Base-by-base conservation (phyloP, 2,797 vertebrate genomes). In the Valencia hispanica region DNA sequence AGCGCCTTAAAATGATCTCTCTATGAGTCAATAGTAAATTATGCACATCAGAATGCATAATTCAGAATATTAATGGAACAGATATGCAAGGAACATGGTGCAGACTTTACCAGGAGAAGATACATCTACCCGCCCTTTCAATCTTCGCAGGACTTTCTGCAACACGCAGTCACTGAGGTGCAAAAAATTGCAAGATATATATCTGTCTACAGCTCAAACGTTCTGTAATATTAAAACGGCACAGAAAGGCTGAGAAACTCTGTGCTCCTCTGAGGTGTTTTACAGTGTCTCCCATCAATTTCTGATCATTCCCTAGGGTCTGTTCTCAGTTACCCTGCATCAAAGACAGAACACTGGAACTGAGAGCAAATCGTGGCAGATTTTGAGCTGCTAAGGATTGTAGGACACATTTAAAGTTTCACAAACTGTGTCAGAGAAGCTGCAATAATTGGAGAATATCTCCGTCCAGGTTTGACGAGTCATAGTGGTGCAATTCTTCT, bases 31-130 rank as follows among this genome's bases (percentile, higher is more conserved):
- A 47, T 70, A 85, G 84, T 89, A 77, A 89, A 65, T 92, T 84
- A 92, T 91, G 91, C 81, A 88, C 92, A 77, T 74, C 48, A 70
- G 78, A 78, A 84, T 93, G 69, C 81, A 92, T 92, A 80, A 92
- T 91, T 90, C 70, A 91, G 87, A 89, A 85, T 90, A 90, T 84
- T 72, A 74, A 69, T 87, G 63, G 66, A 70, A 77, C 34, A 41
- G 75, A 78, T 68, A 78, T 74, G 86, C 82, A 74, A 75, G 75
- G 88, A 83, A 77, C 79, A 83, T 81, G 74, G 65, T 79, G 80
- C 80, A 86, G 85, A 86, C 81, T 63, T 51, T 73, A 73, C 89
- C 75, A 88, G 78, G 72, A 72, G 78, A 71, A 72, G 45, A 86
- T 81, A 83, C 83, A 92, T 93, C 88, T 87, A 80, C 48, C 78